A percentile compares a stretch with the other conserved stretches of the same genome.
phyloP scores from a whole-genome alignment of 1,140 invertebrate species.

The Panagrolaimus sp. region DNA sequence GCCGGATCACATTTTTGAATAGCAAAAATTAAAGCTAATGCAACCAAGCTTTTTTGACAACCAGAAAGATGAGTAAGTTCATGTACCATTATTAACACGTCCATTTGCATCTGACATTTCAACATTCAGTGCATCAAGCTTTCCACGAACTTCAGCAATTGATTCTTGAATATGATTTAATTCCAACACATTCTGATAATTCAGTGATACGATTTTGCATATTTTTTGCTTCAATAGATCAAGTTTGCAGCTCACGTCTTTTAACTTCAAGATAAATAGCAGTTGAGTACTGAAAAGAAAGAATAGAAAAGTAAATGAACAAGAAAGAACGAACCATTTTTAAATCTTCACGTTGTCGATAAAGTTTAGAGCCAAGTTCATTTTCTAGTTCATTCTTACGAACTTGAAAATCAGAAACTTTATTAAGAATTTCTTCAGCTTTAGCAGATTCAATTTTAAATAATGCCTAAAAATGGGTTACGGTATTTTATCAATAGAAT shows the following conservation, averaged over 20 bases:
- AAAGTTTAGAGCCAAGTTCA: conserved; percentile 90
- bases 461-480: background rate
- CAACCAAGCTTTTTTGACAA: background rate
- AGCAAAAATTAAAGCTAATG: background rate
- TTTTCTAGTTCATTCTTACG: conserved; percentile 97
- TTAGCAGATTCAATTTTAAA: background rate
- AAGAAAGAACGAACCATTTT: conserved; percentile 61
- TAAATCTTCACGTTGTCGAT: conserved; percentile 75
- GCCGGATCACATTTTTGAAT: background rate
- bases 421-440: background rate
- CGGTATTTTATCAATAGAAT: background rate
- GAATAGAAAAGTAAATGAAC: background rate
- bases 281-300: conserved; percentile 73
- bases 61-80: background rate
- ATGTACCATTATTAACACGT: background rate
- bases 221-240: conserved; percentile 71
- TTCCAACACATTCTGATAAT: conserved; percentile 62
- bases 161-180: background rate
- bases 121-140: background rate
- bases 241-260: conserved; percentile 76
- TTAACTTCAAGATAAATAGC: conserved; percentile 90
- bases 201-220: conserved; percentile 71
- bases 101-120: background rate
- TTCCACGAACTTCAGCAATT: background rate
- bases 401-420: conserved; percentile 69